Conservation (phyloP, 2,113 vertebrate species). For the Microcebus jonahi region DNA sequence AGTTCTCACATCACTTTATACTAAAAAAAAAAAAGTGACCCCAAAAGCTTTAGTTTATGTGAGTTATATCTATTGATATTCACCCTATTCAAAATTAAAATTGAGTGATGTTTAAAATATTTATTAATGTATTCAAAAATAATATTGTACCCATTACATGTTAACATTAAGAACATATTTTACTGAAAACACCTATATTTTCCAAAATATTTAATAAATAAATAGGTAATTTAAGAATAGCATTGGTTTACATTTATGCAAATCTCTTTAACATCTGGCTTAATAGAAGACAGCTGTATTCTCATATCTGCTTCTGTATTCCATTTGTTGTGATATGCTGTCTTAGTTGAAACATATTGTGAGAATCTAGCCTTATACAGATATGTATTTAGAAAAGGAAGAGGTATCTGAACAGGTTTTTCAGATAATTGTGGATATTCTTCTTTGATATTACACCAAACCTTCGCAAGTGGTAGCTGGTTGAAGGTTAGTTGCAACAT, state of each 20-base stretch:
- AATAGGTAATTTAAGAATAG: neutral
- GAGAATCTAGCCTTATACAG: neutral
- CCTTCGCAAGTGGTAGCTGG: neutral
- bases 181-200: neutral
- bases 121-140: constrained; percentile 2
- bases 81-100: neutral
- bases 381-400: neutral
- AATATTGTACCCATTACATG: neutral
- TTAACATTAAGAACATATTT: neutral
- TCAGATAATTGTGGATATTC: neutral
- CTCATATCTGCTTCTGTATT: neutral
- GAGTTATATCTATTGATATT: neutral
- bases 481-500: neutral
- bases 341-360: neutral
- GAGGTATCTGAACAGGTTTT: neutral
- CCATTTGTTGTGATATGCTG: neutral
- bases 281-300: neutral
- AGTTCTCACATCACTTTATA: neutral
- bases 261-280: neutral
- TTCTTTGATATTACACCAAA: neutral
- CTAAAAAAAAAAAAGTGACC: neutral
- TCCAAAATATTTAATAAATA: neutral
- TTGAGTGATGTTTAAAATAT: neutral
- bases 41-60: neutral
- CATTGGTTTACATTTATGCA: neutral